Conservation (phyloP, 2,888 invertebrate species). For the Synergus umbraculus region DNA sequence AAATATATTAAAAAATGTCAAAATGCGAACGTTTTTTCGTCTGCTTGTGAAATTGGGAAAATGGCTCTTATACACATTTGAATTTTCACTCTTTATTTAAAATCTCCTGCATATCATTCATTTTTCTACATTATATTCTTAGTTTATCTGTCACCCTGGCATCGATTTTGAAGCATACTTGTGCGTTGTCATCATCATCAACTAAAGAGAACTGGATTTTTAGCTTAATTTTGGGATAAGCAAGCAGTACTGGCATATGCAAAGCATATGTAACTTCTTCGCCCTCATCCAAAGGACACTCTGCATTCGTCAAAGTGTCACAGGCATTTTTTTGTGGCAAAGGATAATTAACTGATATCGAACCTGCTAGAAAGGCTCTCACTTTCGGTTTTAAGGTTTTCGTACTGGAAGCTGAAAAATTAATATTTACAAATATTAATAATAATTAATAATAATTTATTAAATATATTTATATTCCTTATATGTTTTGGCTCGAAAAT, state of each 20-base stretch:
- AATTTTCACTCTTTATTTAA: no score
- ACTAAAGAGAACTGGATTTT: conserved; percentile 63
- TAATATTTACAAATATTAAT: background rate
- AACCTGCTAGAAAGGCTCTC: conserved; percentile 43
- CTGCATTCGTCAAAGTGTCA: conserved; percentile 58
- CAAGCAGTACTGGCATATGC: conserved; percentile 63
- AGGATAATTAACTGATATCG: conserved; percentile 56
- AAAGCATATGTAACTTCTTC: conserved; percentile 69
- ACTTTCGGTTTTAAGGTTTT: conserved; percentile 63
- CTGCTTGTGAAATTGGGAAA: no score
- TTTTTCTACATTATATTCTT: background rate
- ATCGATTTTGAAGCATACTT: conserved; percentile 65
- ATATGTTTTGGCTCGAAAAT: background rate
- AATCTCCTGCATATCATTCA: no score
- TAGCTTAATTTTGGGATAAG: conserved; percentile 63
- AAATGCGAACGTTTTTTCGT: no score
- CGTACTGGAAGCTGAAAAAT: conserved; percentile 58
- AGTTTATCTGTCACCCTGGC: conserved; percentile 50
- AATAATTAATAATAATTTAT: no score
- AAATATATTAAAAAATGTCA: no score
- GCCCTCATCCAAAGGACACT: conserved; percentile 69
- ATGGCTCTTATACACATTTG: no score
- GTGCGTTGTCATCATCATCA: conserved; percentile 56
- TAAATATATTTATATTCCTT: no score
- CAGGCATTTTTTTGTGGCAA: conserved; percentile 69